Base-by-base conservation (phyloP, 2,888 invertebrate species). In the Campaea margaritaria region DNA sequence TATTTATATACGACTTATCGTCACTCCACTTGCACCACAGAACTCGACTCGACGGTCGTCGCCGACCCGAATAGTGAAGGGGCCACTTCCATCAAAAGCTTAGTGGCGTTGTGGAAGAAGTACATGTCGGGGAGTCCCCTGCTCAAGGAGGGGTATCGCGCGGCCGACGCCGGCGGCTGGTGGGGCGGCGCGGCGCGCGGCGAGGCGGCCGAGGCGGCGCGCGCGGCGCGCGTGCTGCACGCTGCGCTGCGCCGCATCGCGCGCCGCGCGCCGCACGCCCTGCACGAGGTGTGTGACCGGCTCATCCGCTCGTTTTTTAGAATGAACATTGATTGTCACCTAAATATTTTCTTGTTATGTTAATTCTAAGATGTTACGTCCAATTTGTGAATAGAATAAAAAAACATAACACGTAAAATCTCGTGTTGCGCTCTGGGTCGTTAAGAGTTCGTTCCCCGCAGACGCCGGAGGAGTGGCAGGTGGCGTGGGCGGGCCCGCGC, bases 21-120 rank as follows among this genome's bases (percentile, higher is more conserved):
- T n/a, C n/a, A n/a, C n/a, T n/a, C n/a, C n/a, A n/a, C n/a, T n/a
- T 34, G 9, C 39, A 44, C 11, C 75, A 27, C 74, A 91, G 91
- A 91, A 68, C 62, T 91, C 9, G 79, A 83, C 67, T 81, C 78
- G 0, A 84, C 79, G 1, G 81, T 78, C 43, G 82, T 56, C 65
- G 75, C 69, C 71, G 87, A 67, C 69, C 82, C 73, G 93, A 96
- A 93, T 93, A 94, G 57, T 87, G 94, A 75, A 93, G 95, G 74
- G 82, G 95, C 55, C 84, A 94, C 85, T 0, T 81, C 86, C 0
- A 52, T 87, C 1, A 88, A 85, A 62, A 96, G 96, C 0, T 88
- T 97, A 48, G 93, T 98, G 31, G 94, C 94, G 56, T 81, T 97
- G 3, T 98, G 98, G 98, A 97, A 97, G 80, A 97, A 97, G 82